Conservation (phyloP, 2,888 invertebrate genomes). For the Campoplex capitator region DNA sequence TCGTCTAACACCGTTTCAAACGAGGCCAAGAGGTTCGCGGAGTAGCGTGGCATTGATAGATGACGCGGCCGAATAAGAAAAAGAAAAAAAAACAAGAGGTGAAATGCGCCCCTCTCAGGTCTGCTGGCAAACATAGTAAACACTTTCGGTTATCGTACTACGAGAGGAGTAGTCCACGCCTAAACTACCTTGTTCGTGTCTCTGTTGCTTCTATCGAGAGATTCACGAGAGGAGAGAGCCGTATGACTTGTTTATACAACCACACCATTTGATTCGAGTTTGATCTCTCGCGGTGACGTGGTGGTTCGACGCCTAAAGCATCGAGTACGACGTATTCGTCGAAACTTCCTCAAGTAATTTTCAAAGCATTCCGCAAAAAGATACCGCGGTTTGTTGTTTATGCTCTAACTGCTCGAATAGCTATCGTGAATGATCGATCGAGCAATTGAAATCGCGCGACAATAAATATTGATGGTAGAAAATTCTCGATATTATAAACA, state of each 20-base stretch:
- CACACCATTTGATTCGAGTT: slow-evolving; percentile 78
- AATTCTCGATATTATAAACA: not conserved
- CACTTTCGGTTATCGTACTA: slow-evolving; percentile 76
- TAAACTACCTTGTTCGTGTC: slow-evolving; percentile 30
- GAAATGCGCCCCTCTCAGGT: slow-evolving; percentile 39
- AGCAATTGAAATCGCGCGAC: not conserved
- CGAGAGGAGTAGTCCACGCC: slow-evolving; percentile 59
- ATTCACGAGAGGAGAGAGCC: slow-evolving; percentile 17
- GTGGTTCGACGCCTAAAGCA: slow-evolving; percentile 14
- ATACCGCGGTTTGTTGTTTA: not conserved
- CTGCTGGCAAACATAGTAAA: slow-evolving; percentile 74
- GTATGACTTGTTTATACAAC: slow-evolving; percentile 68
- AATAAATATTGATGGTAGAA: not conserved
- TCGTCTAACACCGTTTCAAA: slow-evolving; percentile 59
- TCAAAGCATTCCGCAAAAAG: not conserved
- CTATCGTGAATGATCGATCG: not conserved
- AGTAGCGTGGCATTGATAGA: slow-evolving; percentile 50
- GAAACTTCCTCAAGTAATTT: slow-evolving; percentile 32
- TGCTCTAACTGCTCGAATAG: not conserved
- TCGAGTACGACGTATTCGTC: slow-evolving; percentile 51
- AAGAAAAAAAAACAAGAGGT: slow-evolving; percentile 16
- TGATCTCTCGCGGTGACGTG: slow-evolving; percentile 62
- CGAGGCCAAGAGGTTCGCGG: slow-evolving; percentile 51
- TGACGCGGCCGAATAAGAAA: slow-evolving; percentile 51
- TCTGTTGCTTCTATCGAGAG: slow-evolving; percentile 49